Conservation (phyloP, 2,888 invertebrate species). For the Alsophila aescularia region DNA sequence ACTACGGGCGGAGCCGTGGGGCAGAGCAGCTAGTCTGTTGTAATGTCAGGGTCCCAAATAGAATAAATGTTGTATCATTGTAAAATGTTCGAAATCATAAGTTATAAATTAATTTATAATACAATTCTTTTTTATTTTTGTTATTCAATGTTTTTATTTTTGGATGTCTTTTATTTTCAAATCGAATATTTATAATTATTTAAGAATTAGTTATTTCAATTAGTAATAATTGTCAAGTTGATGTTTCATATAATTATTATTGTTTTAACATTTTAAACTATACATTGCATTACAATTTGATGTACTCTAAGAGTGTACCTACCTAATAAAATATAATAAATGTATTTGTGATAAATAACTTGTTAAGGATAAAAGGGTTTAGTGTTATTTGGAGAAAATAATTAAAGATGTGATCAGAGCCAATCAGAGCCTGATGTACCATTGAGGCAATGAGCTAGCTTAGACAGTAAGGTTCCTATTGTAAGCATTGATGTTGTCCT, state of each 20-base stretch:
- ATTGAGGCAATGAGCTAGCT: background rate
- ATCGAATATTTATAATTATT: background rate
- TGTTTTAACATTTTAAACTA: background rate
- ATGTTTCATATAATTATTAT: slow-evolving; percentile 4
- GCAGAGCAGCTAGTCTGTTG: no score
- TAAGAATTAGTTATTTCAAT: background rate
- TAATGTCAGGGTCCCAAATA: slow-evolving; percentile 18
- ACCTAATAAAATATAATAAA: background rate
- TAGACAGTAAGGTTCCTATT: slow-evolving; percentile 13
- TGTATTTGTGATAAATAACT: background rate
- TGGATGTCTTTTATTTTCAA: background rate
- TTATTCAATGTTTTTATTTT: no score
- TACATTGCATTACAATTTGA: no score
- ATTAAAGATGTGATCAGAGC: background rate
- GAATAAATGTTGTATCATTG: background rate
- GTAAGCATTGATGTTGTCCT: slow-evolving; percentile 26
- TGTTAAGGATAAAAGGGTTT: background rate
- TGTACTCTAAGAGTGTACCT: slow-evolving; percentile 6
- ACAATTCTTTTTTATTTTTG: background rate
- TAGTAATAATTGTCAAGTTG: slow-evolving; percentile 9
- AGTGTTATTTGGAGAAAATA: background rate
- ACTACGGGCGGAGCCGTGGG: no score
- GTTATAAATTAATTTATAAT: background rate
- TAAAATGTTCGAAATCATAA: background rate
- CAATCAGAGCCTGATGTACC: slow-evolving; percentile 11